These are phyloP conservation scores for Caenorhabditis wallacei DNA, from an alignment of 2,888 invertebrate genomes.

Conservation along the genomic window DNA sequence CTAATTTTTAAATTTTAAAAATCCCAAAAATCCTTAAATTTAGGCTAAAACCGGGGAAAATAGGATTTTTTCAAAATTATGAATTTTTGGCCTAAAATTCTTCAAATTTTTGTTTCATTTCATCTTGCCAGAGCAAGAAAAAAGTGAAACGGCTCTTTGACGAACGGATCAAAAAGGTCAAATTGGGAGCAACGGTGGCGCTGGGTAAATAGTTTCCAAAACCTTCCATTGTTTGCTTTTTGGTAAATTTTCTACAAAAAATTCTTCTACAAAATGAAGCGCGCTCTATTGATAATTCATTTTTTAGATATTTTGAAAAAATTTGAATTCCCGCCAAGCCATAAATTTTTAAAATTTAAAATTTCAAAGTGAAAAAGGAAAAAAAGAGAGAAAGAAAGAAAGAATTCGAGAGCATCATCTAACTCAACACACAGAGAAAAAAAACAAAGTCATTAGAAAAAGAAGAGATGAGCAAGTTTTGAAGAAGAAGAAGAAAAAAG, in stretches of 20 bases:
- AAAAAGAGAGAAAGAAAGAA: not conserved
- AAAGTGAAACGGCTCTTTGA: not conserved
- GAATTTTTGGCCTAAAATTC: too few species aligned
- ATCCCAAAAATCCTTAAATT: too few species aligned
- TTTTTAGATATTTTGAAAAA: too few species aligned
- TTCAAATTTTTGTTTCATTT: too few species aligned
- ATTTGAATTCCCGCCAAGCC: too few species aligned
- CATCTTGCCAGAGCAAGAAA: not conserved
- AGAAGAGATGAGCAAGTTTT: constrained; percentile 13
- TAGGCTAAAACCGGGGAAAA: too few species aligned
- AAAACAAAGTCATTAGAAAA: constrained; percentile 31
- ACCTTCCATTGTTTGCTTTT: not conserved
- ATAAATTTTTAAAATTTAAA: not conserved
- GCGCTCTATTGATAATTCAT: not conserved
- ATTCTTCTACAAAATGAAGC: not conserved
- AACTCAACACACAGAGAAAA: not conserved
- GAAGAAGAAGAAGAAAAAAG: not conserved
- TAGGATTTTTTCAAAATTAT: too few species aligned
- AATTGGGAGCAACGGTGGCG: constrained; percentile 8
- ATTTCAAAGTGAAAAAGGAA: not conserved
- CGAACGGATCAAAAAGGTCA: constrained; percentile 30
- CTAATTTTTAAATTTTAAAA: too few species aligned
- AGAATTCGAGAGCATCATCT: not conserved
- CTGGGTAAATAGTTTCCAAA: constrained; percentile 6
- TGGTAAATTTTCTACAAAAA: not conserved